Evolutionary conservation across 2,797 vertebrate species (phyloP).

Genomic region (Choloepus didactylus): DNA sequence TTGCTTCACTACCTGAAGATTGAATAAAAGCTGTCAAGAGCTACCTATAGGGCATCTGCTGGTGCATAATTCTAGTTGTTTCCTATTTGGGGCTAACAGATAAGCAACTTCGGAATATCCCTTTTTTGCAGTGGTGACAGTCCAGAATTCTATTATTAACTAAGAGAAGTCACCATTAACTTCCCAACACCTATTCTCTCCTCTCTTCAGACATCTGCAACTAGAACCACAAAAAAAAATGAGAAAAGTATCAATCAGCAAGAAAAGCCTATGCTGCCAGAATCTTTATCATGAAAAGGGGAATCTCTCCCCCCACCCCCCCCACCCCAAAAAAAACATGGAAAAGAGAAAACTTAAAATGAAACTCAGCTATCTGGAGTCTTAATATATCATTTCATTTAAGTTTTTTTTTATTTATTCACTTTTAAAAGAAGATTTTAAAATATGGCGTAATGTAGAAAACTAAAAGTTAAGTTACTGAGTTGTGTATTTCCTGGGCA

Average conservation of each 20-base stretch:
- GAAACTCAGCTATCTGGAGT: neutral
- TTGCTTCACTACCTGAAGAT: neutral
- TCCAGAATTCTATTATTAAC: neutral
- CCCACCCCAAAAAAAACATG: neutral
- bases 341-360: neutral
- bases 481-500: neutral
- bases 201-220: conserved; percentile 9
- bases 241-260: neutral
- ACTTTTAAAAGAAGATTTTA: conserved; percentile 23
- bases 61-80: neutral
- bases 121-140: neutral
- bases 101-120: neutral
- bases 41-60: neutral
- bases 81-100: neutral
- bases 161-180: neutral
- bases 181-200: neutral
- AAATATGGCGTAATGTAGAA: neutral
- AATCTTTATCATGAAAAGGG: neutral
- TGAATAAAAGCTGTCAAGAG: neutral
- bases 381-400: neutral
- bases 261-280: neutral
- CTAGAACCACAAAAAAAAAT: neutral
- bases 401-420: conserved; percentile 27
- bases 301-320: too few species aligned
- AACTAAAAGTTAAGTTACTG: conserved; percentile 14